These are phyloP conservation scores for Pseudorasbora parva DNA, from an alignment of 2,113 vertebrate species.

Conservation along the genomic window DNA sequence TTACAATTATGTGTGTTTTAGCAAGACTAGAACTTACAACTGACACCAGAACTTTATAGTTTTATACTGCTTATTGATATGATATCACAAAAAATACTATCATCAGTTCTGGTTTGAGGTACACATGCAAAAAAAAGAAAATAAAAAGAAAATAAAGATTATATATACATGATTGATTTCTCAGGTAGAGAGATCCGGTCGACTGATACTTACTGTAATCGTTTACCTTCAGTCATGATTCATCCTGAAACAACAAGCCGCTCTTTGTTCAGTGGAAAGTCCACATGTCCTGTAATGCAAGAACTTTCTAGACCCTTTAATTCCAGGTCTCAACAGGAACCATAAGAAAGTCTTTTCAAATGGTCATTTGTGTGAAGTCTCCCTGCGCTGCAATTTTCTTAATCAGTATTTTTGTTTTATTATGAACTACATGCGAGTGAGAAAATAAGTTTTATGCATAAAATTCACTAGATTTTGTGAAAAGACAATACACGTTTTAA, in stretches of 20 bases:
- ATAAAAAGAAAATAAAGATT: too few relatives aligned
- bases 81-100: neutral
- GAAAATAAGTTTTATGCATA: neutral
- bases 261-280: slow-evolving; percentile 33
- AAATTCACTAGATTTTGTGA: too few relatives aligned
- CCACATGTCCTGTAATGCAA: slow-evolving; percentile 11
- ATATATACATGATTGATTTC: too few relatives aligned
- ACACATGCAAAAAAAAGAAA: too few relatives aligned
- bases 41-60: neutral
- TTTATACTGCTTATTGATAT: neutral
- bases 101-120: neutral
- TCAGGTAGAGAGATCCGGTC: too few relatives aligned
- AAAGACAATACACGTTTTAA: too few relatives aligned
- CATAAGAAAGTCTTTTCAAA: neutral
- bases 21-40: neutral
- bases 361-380: neutral
- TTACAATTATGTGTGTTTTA: slow-evolving; percentile 7
- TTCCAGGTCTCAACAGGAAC: slow-evolving; percentile 6
- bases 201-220: slow-evolving; percentile 20
- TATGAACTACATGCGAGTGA: neutral
- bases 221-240: slow-evolving; percentile 24
- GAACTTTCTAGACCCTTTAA: neutral
- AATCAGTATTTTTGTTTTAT: neutral
- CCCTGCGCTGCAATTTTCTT: neutral
- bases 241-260: neutral